Base-by-base conservation (phyloP, 1,140 invertebrate genomes). In the Apocrypta bakeri region DNA sequence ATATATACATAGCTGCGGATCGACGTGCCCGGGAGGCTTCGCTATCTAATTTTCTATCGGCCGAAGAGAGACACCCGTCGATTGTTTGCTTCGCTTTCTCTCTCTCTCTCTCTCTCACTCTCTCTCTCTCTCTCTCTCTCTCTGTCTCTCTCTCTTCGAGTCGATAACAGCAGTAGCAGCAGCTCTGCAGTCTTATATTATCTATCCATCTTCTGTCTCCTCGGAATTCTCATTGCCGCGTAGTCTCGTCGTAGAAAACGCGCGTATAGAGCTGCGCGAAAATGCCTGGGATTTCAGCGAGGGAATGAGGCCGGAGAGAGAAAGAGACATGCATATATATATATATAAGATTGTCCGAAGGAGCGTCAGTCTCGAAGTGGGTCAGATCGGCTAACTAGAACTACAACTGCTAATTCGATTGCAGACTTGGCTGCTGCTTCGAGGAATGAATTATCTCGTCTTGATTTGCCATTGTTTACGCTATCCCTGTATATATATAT, bases 21-120 rank as follows among this genome's bases (percentile, higher is more conserved):
- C 71, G 37, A 81, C 79, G 63, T 75, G 79, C 79, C 72, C 72
- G 72, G 33, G 72, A 68, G 79, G 79, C 40, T 29, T 9, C 24
- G 63, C 71, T 74, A 81, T 81, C 72, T 81, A 75, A 81, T 81
- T 81, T 81, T 75, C 79, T 31, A 74, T 74, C 79, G 72, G 25
- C 37, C 63, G n/a, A 12, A 24, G n/a, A 25, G 24, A 61, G 78
- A 80, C 29, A 80, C 68, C 48, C 68, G 78, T 25, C 78, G 33
- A 80, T 73, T 80, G 79, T 80, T 80, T 80, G 63, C 63, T 66
- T 66, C 63, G 9, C 63, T 25, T 17, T 66, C 61, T 63, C 21
- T 63, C 61, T 63, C 24, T 29, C 63, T 66, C 63, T 66, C 63
- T 11, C 27, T n/a, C n/a, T n/a, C n/a, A n/a, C n/a, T n/a, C 63